Percentiles rank a stretch among this genome's conserved stretches.
Evolutionary conservation across 2,888 invertebrate species (phyloP).

Genomic region (Machimus atricapillus): DNA sequence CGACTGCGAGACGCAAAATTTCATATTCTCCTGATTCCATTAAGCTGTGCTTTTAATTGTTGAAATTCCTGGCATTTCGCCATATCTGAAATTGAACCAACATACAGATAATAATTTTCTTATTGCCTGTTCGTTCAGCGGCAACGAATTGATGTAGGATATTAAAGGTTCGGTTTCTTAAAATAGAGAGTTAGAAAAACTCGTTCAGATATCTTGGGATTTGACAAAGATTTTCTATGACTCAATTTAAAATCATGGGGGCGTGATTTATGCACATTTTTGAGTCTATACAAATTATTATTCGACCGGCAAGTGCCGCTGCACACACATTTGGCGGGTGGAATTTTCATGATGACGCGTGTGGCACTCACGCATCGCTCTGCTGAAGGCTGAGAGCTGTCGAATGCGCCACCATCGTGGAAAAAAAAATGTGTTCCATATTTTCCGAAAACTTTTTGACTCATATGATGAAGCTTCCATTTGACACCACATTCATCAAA

Average conservation of each 20-base stretch:
- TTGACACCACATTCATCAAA: not conserved
- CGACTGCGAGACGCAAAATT: not conserved
- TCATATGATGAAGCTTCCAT: not conserved
- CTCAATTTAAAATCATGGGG: not conserved
- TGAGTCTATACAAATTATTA: not conserved
- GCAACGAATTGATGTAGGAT: not conserved
- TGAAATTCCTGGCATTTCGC: not conserved
- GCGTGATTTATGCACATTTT: not conserved
- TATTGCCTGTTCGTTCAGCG: not conserved
- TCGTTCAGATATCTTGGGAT: not conserved
- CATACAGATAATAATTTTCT: not conserved
- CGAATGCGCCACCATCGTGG: not conserved
- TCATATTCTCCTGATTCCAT: not conserved
- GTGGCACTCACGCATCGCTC: not conserved
- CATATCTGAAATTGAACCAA: not conserved
- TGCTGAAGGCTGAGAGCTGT: not conserved
- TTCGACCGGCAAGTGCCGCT: not conserved
- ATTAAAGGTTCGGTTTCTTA: not conserved
- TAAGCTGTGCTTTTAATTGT: not conserved
- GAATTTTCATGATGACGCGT: not conserved
- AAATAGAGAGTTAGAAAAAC: not conserved
- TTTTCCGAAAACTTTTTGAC: not conserved
- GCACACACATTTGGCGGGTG: not conserved
- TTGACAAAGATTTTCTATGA: not conserved
- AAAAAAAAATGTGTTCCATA: not conserved